Evolutionary conservation across 2,113 vertebrate genomes (phyloP), one percentile per base, ranked within the genome.

Genomic region (Periophthalmodon schlosseri): DNA sequence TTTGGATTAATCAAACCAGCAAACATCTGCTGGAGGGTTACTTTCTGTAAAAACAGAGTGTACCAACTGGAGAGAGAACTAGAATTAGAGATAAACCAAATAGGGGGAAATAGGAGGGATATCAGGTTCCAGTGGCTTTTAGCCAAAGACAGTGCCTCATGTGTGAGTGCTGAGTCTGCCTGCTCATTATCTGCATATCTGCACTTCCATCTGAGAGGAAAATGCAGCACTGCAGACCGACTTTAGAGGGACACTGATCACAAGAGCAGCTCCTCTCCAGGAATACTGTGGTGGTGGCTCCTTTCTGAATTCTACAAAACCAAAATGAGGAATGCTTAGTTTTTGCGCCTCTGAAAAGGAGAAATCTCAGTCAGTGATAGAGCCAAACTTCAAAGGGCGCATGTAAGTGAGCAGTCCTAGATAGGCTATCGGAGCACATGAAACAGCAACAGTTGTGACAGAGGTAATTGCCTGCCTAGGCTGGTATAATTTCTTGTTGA

Each of bases 371-470:
- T 86, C 60, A 77, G 84, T 81, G 90, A 91, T 88, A 78, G 89
- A 87, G 88, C 77, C 34, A 75, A 81, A 84, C 89, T 92, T 93
- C 92, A 91, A 91, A 93, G 88, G 89, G 80, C 87, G 77, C 80
- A 79, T 89, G 86, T 90, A 91, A 93, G 90, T 88, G 91, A 91
- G 89, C 87, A 85, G 91, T 72, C 84, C 82, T 81, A 89, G 91
- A 93, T 93, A 88, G 85, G 76, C 85, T 93, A 93, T 93, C 92
- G 87, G 84, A 72, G 78, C 91, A 93, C 90, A 90, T 93, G 91
- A 93, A 93, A 91, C 89, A 85, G 88, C 90, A 92, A 90, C 90
- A 90, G 89, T 92, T 92, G 87, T 91, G 92, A 92, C 79, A 86
- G 79, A 85, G 86, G 90, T 93, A 92, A 93, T 94, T 92, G 91